Evolutionary conservation across 1,140 invertebrate species (phyloP).

Genomic region (Charaxes varanes): DNA sequence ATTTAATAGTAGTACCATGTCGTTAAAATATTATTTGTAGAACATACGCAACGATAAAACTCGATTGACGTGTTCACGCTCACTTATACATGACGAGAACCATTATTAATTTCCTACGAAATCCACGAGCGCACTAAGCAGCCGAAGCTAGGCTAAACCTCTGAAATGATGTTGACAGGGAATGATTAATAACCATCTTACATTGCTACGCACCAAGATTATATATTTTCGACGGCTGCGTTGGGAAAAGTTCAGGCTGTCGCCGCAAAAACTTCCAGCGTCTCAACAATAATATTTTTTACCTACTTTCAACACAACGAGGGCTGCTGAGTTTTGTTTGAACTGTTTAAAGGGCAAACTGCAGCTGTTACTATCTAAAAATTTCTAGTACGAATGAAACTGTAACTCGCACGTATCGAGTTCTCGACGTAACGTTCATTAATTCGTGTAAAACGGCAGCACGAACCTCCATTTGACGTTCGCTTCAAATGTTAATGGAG

Average conservation of each 20-base stretch:
- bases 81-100: conserved; percentile 1
- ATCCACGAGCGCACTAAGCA: conserved; percentile 15
- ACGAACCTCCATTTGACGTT: no score
- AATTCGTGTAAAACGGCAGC: no score
- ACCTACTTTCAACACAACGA: no score
- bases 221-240: conserved; percentile 10
- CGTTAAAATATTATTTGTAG: no score
- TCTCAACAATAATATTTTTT: not conserved
- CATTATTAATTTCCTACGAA: conserved; percentile 16
- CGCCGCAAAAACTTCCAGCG: not conserved
- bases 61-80: conserved; percentile 3
- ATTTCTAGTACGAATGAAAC: no score
- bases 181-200: conserved; percentile 33
- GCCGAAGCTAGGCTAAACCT: conserved; percentile 16
- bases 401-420: no score
- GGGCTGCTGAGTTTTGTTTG: no score
- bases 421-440: no score
- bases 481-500: no score
- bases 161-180: conserved; percentile 28
- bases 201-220: conserved; percentile 21
- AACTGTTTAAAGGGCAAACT: no score
- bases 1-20: no score
- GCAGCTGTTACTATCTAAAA: no score
- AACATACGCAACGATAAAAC: not conserved
- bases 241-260: not conserved